These are phyloP conservation scores for Rosalia funebris DNA, from an alignment of 2,888 invertebrate species.

Conservation along the genomic window DNA sequence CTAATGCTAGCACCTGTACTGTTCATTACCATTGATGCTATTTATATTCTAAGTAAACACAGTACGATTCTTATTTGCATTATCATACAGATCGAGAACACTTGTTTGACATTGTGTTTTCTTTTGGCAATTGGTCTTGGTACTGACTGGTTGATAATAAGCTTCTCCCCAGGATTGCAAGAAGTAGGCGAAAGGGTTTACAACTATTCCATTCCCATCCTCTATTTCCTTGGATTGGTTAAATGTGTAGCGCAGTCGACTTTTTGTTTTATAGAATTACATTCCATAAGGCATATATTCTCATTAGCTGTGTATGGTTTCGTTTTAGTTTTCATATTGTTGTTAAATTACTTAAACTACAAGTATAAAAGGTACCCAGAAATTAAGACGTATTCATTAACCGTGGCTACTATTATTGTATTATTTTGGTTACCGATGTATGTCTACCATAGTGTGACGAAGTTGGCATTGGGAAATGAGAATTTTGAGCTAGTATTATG, in stretches of 20 bases:
- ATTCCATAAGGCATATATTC: not conserved
- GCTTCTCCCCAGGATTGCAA: slow-evolving; percentile 7
- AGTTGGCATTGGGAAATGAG: slow-evolving; percentile 8
- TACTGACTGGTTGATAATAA: slow-evolving; percentile 32
- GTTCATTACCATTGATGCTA: slow-evolving; percentile 23
- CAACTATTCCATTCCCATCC: slow-evolving; percentile 15
- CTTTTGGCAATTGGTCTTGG: slow-evolving; percentile 25
- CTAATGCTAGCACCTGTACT: slow-evolving; percentile 30
- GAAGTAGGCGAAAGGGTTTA: slow-evolving; percentile 4
- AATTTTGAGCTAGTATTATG: slow-evolving; percentile 11
- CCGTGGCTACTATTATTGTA: slow-evolving; percentile 30
- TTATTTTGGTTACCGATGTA: slow-evolving; percentile 38
- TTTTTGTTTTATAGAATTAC: not conserved
- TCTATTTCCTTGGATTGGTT: slow-evolving; percentile 19
- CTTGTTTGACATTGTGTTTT: slow-evolving; percentile 24
- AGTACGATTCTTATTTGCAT: slow-evolving; percentile 24
- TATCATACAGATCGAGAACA: slow-evolving; percentile 32
- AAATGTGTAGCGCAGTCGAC: slow-evolving; percentile 1
- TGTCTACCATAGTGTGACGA: slow-evolving; percentile 30
- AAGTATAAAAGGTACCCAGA: not conserved
- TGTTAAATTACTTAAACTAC: slow-evolving; percentile 23
- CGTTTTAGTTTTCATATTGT: slow-evolving; percentile 10
- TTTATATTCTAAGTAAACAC: not conserved
- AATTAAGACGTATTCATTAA: slow-evolving; percentile 17
- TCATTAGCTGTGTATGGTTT: slow-evolving; percentile 1